phyloP scores from a whole-genome alignment of 92 coral and sea anemone species.

The Diadumene lineata region DNA sequence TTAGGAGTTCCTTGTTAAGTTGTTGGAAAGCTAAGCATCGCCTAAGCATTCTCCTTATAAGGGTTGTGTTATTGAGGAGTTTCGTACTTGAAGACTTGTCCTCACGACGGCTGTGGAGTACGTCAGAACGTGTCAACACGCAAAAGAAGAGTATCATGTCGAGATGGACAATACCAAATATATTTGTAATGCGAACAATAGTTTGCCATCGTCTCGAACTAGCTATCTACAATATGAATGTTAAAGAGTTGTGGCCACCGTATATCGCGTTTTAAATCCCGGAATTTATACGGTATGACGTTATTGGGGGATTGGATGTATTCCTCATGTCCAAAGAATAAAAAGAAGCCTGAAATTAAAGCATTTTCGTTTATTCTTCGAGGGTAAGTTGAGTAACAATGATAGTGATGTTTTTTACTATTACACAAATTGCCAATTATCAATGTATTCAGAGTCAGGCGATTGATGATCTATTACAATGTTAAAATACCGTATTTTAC shows the following conservation, averaged over 20 bases:
- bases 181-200: slow-evolving; percentile 5
- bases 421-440: neutral
- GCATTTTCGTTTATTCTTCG: slow-evolving; percentile 22
- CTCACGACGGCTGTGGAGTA: neutral
- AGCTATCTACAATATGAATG: neutral
- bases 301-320: slow-evolving; percentile 35
- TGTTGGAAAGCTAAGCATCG: neutral
- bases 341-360: slow-evolving; percentile 22
- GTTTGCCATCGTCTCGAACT: neutral
- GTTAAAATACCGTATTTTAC: neutral
- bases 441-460: neutral
- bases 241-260: neutral
- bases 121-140: slow-evolving; percentile 24
- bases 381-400: slow-evolving; percentile 12
- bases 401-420: neutral
- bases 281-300: slow-evolving; percentile 22
- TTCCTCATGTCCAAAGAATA: slow-evolving; percentile 3
- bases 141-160: slow-evolving; percentile 21
- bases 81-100: slow-evolving; percentile 11
- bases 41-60: slow-evolving; percentile 13
- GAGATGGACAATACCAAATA: slow-evolving; percentile 24
- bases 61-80: slow-evolving; percentile 26
- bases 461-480: slow-evolving; percentile 16
- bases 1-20: neutral
- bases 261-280: neutral